Percentiles rank a stretch among this genome's conserved stretches.
phyloP scores from a whole-genome alignment of 2,113 vertebrate genomes.

The Pelodiscus sinensis region DNA sequence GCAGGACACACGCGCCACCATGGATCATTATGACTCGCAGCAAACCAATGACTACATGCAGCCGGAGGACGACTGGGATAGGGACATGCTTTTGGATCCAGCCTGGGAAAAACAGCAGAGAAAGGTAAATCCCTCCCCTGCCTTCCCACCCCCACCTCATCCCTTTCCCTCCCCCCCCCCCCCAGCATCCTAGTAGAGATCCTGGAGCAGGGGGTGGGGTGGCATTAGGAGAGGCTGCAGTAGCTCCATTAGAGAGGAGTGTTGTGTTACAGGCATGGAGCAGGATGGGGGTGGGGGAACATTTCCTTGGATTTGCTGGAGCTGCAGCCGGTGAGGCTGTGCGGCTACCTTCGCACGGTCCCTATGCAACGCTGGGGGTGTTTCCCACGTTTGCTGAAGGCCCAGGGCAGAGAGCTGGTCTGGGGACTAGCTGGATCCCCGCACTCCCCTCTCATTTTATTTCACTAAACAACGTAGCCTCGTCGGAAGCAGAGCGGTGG shows the following conservation, averaged over 20 bases:
- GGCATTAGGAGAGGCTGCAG: slow-evolving; percentile 26
- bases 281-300: neutral
- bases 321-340: neutral
- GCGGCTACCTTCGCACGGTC: too few relatives aligned
- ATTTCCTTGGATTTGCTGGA: neutral
- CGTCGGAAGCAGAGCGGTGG: neutral
- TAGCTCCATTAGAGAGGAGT: slow-evolving; percentile 28
- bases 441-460: neutral
- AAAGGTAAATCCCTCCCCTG: slow-evolving; percentile 81
- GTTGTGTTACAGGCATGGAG: slow-evolving; percentile 58
- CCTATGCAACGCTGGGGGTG: too few relatives aligned
- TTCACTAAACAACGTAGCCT: neutral
- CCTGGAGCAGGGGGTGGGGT: slow-evolving; percentile 6
- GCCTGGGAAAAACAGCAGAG: slow-evolving; percentile 98
- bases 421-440: neutral
- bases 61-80: slow-evolving; percentile 95
- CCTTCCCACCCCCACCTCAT: neutral
- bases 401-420: neutral
- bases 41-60: slow-evolving; percentile 88
- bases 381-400: neutral
- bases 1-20: slow-evolving; percentile 61
- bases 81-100: slow-evolving; percentile 93
- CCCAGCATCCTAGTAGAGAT: neutral
- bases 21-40: slow-evolving; percentile 91
- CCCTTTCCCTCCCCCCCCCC: neutral